Evolutionary conservation across 2,888 invertebrate genomes (phyloP).

Genomic region (Osmoderma eremita): DNA sequence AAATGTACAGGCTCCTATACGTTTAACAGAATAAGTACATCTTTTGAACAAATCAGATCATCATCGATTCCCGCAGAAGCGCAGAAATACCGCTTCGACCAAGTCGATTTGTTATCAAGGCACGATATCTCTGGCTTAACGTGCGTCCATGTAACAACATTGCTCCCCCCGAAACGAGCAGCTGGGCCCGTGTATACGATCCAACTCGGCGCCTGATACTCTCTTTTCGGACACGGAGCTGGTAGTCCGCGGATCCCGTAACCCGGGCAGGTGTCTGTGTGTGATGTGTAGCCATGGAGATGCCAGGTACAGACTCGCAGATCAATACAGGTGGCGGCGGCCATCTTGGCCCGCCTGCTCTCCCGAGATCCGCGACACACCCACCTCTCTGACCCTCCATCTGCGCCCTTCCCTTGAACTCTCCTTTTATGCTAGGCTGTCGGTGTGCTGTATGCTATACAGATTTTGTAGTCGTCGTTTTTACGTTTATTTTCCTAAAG

Average conservation of each 20-base stretch:
- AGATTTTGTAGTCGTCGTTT: constrained; percentile 17
- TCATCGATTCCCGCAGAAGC: not conserved
- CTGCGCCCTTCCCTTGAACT: constrained; percentile 43
- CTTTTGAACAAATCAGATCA: too few relatives aligned
- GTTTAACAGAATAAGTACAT: not conserved
- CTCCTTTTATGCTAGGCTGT: constrained; percentile 12
- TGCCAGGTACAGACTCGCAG: constrained; percentile 60
- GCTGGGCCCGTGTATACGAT: not conserved
- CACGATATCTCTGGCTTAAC: constrained; percentile 9
- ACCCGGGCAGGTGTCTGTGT: constrained; percentile 56
- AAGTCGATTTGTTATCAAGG: constrained; percentile 5
- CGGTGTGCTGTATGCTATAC: constrained; percentile 8
- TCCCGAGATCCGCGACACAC: constrained; percentile 60
- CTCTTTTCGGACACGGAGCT: constrained; percentile 32
- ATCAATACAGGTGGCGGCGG: constrained; percentile 59
- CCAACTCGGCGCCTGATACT: constrained; percentile 17
- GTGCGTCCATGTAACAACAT: not conserved
- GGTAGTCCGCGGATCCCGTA: constrained; percentile 34
- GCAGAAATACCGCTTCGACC: not conserved
- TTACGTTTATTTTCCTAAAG: constrained; percentile 5
- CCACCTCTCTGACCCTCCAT: constrained; percentile 52
- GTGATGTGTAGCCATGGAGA: constrained; percentile 59
- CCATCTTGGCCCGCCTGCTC: constrained; percentile 62
- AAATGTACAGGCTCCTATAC: too few relatives aligned
- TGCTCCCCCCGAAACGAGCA: not conserved